Evolutionary conservation across 2,888 invertebrate species (phyloP).

Genomic region (Alsophila aescularia): DNA sequence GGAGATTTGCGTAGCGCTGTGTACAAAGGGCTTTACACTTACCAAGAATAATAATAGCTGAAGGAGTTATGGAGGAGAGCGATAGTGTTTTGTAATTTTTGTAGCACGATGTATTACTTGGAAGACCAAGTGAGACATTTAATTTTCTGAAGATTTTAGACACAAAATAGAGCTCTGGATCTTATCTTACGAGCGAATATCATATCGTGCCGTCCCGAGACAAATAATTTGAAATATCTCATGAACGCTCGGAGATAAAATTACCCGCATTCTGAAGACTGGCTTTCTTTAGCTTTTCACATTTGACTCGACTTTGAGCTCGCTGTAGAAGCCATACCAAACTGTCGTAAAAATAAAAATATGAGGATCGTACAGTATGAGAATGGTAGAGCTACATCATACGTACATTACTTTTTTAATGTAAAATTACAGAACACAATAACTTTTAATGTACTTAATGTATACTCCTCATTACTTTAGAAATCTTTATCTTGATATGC

Average conservation of each 20-base stretch:
- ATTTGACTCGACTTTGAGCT: slow-evolving; percentile 19
- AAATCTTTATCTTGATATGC: not conserved
- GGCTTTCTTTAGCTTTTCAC: slow-evolving; percentile 24
- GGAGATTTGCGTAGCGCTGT: too few species aligned
- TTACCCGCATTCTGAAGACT: slow-evolving; percentile 26
- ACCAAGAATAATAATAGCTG: slow-evolving; percentile 18
- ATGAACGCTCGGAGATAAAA: slow-evolving; percentile 32
- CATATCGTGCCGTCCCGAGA: slow-evolving; percentile 27
- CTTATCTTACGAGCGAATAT: slow-evolving; percentile 28
- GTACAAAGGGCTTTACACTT: too few species aligned
- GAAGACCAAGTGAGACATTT: slow-evolving; percentile 20
- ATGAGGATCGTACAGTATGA: slow-evolving; percentile 6
- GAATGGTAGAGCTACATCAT: slow-evolving; percentile 5
- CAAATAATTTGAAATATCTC: slow-evolving; percentile 31
- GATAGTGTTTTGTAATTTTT: slow-evolving; percentile 31
- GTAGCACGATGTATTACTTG: slow-evolving; percentile 1
- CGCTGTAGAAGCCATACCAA: slow-evolving; percentile 2
- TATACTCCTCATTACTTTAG: slow-evolving; percentile 9
- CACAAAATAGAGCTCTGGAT: slow-evolving; percentile 23
- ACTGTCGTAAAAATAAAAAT: slow-evolving; percentile 34
- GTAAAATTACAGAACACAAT: slow-evolving; percentile 12
- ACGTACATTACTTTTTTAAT: slow-evolving; percentile 6
- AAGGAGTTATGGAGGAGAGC: slow-evolving; percentile 12
- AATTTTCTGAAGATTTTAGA: slow-evolving; percentile 17
- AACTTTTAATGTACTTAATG: too few species aligned